Base-by-base conservation (phyloP, 2,888 invertebrate genomes). In the Julus scandinavius region DNA sequence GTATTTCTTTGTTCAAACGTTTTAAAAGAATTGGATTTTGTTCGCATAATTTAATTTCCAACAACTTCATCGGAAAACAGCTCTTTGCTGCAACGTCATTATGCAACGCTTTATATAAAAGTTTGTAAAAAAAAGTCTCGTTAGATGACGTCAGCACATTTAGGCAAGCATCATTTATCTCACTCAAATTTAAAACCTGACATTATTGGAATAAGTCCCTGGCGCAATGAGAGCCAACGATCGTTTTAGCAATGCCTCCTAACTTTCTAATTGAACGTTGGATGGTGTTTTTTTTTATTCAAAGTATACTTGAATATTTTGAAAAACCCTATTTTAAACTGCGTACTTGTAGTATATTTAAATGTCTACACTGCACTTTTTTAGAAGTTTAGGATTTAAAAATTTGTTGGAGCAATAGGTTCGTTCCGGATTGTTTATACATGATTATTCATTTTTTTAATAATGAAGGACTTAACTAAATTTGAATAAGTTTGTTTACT, bases 31-130 rank as follows among this genome's bases (percentile, higher is more conserved):
- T 72, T 72, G 63, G 63, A 72, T 72, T 72, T 72, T 72, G 20
- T 72, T 72, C 63, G 63, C 63, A 72, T 72, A 72, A 72, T 72
- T 72, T 72, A 72, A 72, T 72, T 72, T 72, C 63, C 63, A 72
- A 72, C 63, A 72, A 29, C 63, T 72, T 72, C 20, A 72, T 72
- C 63, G 63, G 20, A n/a, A 7, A n/a, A 5, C 63, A 11, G 20
- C 20, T 72, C 58, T 72, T 45, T 20, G 63, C 63, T 72, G 63
- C 63, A 72, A 20, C 63, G 63, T 72, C 63, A 72, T 72, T 72
- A 72, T 20, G 63, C 20, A 20, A n/a, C 63, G 11, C 63, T 72
- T 72, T 72, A 72, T 72, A 72, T 4, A 72, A 72, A 72, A 72
- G 63, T 72, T 72, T 29, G 63, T 72, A 72, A 72, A 72, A 54